phyloP scores from a whole-genome alignment of 2,113 vertebrate genomes.

The Promerops cafer region DNA sequence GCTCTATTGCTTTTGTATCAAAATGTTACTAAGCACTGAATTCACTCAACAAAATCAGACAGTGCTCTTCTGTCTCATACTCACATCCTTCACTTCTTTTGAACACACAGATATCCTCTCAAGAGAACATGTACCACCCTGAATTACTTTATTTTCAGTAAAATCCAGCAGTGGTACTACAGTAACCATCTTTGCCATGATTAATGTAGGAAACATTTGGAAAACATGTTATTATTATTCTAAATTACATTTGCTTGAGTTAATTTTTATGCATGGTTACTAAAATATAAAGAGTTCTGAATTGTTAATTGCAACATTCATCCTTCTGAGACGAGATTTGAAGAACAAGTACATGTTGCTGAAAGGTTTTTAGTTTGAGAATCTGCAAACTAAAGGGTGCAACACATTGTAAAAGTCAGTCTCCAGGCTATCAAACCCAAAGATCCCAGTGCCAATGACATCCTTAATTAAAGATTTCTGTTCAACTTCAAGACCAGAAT shows the following conservation, averaged over 20 bases:
- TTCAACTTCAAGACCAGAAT: not conserved
- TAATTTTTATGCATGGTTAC: conserved; percentile 66
- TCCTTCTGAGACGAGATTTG: conserved; percentile 33
- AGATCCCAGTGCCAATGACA: not conserved
- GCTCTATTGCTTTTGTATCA: conserved; percentile 50
- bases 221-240: conserved; percentile 73
- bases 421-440: not conserved
- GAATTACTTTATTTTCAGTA: conserved; percentile 49
- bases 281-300: conserved; percentile 59
- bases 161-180: conserved; percentile 50
- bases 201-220: conserved; percentile 65
- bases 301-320: conserved; percentile 62
- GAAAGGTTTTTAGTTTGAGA: conserved; percentile 12
- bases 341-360: not conserved
- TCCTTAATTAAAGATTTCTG: conserved; percentile 16
- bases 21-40: conserved; percentile 18
- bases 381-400: not conserved
- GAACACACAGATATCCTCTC: conserved; percentile 32
- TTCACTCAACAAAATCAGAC: conserved; percentile 26
- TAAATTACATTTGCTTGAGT: conserved; percentile 73
- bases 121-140: not conserved
- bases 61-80: not conserved
- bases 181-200: conserved; percentile 61
- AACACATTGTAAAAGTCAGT: not conserved
- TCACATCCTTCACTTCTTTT: not conserved